Evolutionary conservation across 92 coral and sea anemone species (phyloP).

Genomic region (Porites cylindrica): DNA sequence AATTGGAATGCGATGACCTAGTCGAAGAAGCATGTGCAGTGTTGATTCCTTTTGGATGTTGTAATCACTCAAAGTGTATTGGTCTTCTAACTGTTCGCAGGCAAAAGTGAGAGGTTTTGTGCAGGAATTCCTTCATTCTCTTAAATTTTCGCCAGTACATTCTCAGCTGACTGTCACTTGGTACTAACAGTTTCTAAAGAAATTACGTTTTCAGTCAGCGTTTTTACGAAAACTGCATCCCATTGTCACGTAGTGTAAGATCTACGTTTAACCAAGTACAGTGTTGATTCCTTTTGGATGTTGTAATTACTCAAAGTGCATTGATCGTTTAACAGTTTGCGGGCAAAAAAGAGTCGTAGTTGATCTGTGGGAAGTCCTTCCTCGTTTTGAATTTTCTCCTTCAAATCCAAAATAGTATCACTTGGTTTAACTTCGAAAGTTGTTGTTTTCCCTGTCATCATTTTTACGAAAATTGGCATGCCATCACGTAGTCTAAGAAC

Average conservation of each 20-base stretch:
- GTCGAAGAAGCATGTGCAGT: too few species aligned
- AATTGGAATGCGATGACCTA: too few species aligned
- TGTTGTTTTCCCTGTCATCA: neutral
- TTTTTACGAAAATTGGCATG: neutral
- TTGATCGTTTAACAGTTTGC: neutral
- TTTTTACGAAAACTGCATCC: neutral
- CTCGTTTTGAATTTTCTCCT: neutral
- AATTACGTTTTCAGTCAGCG: neutral
- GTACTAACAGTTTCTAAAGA: neutral
- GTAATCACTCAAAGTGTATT: too few species aligned
- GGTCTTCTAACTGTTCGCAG: too few species aligned
- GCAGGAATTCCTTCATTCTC: neutral
- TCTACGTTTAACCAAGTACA: neutral
- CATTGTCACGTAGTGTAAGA: neutral
- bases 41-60: too few species aligned
- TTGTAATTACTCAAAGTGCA: neutral
- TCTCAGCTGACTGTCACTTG: neutral
- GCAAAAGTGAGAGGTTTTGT: too few species aligned
- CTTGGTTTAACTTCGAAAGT: neutral
- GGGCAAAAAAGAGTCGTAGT: neutral
- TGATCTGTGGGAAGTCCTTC: neutral
- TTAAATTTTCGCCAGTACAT: neutral
- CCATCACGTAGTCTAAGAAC: neutral
- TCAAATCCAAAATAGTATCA: neutral
- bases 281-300: neutral